A percentile compares a stretch with the other conserved stretches of the same genome.
Conservation (phyloP, 2,113 vertebrate species). For the Sebastes fasciatus region DNA sequence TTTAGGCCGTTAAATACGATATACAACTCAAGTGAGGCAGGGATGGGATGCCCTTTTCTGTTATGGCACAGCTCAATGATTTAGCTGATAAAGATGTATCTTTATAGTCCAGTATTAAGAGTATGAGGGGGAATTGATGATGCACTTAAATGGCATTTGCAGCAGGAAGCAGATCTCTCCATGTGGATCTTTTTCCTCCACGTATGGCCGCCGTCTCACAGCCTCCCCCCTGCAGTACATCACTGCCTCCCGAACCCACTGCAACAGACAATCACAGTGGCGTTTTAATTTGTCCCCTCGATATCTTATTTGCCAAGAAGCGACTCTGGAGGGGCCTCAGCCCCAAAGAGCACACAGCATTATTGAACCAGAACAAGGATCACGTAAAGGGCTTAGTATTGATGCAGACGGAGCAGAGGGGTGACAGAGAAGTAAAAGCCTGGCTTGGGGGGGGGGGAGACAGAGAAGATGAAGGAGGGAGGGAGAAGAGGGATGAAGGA, state of each 20-base stretch:
- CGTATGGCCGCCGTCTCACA: no score
- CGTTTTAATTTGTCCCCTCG: constrained; percentile 68
- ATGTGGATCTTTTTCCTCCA: not conserved
- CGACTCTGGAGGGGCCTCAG: constrained; percentile 29
- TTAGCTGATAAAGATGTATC: not conserved
- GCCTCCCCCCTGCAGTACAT: not conserved
- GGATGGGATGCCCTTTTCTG: not conserved
- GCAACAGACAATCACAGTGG: constrained; percentile 42
- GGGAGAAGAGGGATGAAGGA: not conserved
- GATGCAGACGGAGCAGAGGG: constrained; percentile 40
- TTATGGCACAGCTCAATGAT: not conserved
- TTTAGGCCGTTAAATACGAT: not conserved
- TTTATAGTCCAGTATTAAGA: not conserved
- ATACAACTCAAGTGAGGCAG: not conserved
- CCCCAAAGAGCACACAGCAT: constrained; percentile 41
- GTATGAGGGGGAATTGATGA: not conserved
- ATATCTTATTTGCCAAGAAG: constrained; percentile 69
- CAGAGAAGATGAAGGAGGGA: constrained; percentile 5
- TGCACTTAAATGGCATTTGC: constrained; percentile 9
- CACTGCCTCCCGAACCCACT: constrained; percentile 27
- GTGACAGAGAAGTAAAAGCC: constrained; percentile 35
- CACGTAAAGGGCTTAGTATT: constrained; percentile 58
- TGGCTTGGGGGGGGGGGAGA: constrained; percentile 10
- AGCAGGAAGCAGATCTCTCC: not conserved
- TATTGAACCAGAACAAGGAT: constrained; percentile 64